Base-by-base conservation (phyloP, 2,888 invertebrate genomes). In the Apamea epomidion region DNA sequence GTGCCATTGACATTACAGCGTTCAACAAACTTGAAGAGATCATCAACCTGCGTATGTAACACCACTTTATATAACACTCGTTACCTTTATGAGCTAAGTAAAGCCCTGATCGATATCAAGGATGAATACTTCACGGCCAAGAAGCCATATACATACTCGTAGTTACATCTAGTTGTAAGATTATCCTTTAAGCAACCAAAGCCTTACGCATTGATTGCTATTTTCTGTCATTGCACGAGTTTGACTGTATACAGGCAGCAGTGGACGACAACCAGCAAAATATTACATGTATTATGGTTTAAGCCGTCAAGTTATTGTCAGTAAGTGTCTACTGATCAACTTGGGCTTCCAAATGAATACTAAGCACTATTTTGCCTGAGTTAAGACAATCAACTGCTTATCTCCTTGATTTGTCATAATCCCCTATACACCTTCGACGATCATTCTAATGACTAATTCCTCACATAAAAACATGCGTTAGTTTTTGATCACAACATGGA, bases 101-200 rank as follows among this genome's bases (percentile, higher is more conserved):
- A 68, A 84, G 42, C 60, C 74, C 80, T 78, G 87, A 84, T 85
- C 75, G 37, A 87, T 76, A 84, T 80, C 88, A 87, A 84, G 85
- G 81, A 62, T 79, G 54, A 58, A 67, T 79, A 62, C 58, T 84
- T 80, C 85, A 80, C 29, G 70, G 64, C 5, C 64, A 74, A 84
- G 75, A 85, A 85, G 70, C 80, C 88, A 58, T 68, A 29, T 14
- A 6, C 2, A 83, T 16, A n/a, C n/a, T n/a, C n/a, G n/a, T n/a
- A 71, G 58, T 69, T 54, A 37, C 48, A 48, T 68, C 62, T 74
- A 67, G 70, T 67, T 58, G 74, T 71, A 80, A 80, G 69, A 85
- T 80, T 85, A 80, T 85, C 62, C 48, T 60, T 16, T 37, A 62
- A 51, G 29, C 65, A 70, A 76, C 48, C 62, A 74, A 70, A 62